Evolutionary conservation across 1,140 invertebrate species (phyloP).

Genomic region (Sinonovacula constricta): DNA sequence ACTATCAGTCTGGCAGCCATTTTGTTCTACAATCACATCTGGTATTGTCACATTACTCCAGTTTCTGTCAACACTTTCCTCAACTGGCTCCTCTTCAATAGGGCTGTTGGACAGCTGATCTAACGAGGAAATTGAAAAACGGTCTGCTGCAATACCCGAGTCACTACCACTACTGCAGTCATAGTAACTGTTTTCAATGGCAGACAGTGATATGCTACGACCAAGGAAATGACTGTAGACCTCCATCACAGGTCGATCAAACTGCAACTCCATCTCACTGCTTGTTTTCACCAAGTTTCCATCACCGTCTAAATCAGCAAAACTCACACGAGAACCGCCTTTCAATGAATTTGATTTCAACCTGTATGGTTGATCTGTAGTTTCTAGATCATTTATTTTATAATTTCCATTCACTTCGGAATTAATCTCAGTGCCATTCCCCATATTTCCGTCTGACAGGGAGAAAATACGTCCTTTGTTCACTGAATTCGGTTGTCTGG

Average conservation of each 20-base stretch:
- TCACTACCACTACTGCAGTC: background rate
- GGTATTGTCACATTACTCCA: background rate
- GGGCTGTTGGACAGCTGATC: constrained; percentile 42
- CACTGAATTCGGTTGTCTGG: constrained; percentile 41
- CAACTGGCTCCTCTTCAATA: constrained; percentile 28
- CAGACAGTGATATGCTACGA: constrained; percentile 37
- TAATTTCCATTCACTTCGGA: constrained; percentile 37
- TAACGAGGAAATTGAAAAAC: constrained; percentile 16
- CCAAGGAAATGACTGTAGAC: constrained; percentile 6
- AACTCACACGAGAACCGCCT: constrained; percentile 38
- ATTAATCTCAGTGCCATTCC: constrained; percentile 13
- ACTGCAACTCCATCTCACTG: constrained; percentile 34
- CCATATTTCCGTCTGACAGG: constrained; percentile 41
- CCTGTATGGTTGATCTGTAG: constrained; percentile 9
- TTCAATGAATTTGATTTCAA: constrained; percentile 31
- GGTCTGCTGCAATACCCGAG: background rate
- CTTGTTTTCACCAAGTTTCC: constrained; percentile 45
- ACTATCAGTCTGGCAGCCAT: background rate
- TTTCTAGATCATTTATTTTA: constrained; percentile 13
- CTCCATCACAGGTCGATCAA: background rate
- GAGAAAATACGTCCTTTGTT: constrained; percentile 32
- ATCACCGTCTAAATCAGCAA: constrained; percentile 34
- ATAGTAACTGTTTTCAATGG: constrained; percentile 28
- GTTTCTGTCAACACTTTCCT: background rate
- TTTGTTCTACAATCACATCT: background rate